Evolutionary conservation across 2,113 vertebrate genomes (phyloP), one percentile per base, ranked within the genome.

Genomic region (Calidris pugnax): DNA sequence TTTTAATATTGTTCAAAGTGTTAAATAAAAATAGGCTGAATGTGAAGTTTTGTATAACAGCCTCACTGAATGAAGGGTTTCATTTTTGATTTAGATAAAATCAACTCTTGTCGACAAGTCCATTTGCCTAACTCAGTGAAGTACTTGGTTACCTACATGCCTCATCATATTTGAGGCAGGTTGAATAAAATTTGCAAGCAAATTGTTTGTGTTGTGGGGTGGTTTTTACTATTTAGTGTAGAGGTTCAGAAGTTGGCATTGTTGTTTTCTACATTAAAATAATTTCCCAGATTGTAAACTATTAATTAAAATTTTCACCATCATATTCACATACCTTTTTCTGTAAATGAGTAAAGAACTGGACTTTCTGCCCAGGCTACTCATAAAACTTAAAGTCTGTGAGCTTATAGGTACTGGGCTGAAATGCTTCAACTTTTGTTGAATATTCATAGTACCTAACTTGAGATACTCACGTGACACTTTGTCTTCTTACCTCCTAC

Each of bases 21-120:
- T 95, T 97, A 93, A 85, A 87, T 72, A 95, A 95, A 94, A 77
- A 84, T 60, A 92, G 45, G 19, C 6, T 75, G 66, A 84, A 77
- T 88, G 39, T 56, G 84, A 84, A 82, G 94, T 79, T 92, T 87
- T 19, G 4, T 41, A 1, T 43, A 59, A 71, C 26, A 37, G 35
- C 28, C 27, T 33, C 20, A 21, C 35, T 23, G 37, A 69, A 51
- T 41, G 56, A 80, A 86, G 23, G 3, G 10, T 45, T 91, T 83
- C 19, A 24, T 19, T 96, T 90, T 85, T 67, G 51, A 76, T 87
- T 90, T 59, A 17, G 23, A 20, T 79, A 45, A 76, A 90, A 93
- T 57, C 41, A 81, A 85, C 14, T 92, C 33, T 30, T 64, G 32
- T 48, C 0, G 6, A 28, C 56, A 86, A 64, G 66, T 32, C 63